Evolutionary conservation across 2,888 invertebrate genomes (phyloP).

Genomic region (Eupithecia exiguata): DNA sequence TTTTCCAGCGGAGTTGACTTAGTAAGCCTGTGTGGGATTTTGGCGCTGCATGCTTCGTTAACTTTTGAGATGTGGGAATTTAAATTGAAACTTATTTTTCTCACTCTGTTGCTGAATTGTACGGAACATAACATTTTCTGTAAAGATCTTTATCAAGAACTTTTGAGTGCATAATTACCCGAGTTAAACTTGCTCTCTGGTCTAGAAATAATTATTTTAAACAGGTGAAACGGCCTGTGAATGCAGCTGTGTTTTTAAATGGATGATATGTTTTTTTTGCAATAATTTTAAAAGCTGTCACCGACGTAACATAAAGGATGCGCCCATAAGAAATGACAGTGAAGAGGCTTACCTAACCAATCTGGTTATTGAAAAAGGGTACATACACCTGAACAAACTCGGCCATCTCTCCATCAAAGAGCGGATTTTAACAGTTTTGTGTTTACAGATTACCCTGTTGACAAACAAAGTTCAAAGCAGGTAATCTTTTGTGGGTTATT

Average conservation of each 20-base stretch:
- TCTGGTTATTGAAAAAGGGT: constrained; percentile 60
- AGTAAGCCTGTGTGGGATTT: constrained; percentile 74
- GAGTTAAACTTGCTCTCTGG: constrained; percentile 25
- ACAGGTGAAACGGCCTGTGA: constrained; percentile 29
- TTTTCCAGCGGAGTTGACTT: constrained; percentile 68
- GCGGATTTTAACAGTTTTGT: constrained; percentile 79
- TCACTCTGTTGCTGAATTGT: constrained; percentile 21
- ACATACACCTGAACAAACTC: constrained; percentile 76
- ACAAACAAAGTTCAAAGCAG: constrained; percentile 76
- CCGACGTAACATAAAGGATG: constrained; percentile 45
- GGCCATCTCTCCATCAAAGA: constrained; percentile 67
- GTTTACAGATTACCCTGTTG: constrained; percentile 78
- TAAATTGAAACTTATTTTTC: constrained; percentile 25
- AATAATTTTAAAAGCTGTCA: constrained; percentile 53
- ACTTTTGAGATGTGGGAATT: constrained; percentile 57
- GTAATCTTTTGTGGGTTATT: constrained; percentile 70
- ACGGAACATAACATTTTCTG: constrained; percentile 28
- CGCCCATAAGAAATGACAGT: constrained; percentile 54
- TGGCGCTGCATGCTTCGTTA: constrained; percentile 62
- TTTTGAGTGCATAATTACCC: constrained; percentile 29
- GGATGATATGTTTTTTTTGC: constrained; percentile 40
- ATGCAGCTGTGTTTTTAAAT: constrained; percentile 35
- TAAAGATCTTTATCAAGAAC: constrained; percentile 30
- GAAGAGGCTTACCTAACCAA: constrained; percentile 61
- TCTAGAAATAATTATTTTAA: constrained; percentile 33